Evolutionary conservation across 64 coral and sea anemone species (phyloP).

Genomic region (Catalaphyllia jardinei): DNA sequence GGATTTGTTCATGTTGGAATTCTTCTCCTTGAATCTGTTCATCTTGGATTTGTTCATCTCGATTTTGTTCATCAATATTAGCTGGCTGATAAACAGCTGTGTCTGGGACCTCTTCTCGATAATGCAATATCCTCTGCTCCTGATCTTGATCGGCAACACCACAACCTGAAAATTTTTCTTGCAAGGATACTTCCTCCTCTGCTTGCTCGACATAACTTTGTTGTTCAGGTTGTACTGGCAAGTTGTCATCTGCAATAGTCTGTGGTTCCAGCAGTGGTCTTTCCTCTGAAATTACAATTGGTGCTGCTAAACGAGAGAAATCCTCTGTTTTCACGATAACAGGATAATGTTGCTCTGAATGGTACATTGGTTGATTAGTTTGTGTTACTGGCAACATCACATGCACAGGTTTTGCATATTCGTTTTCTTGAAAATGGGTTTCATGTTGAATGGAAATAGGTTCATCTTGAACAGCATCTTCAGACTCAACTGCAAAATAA

Average conservation of each 20-base stretch:
- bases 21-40: too few relatives aligned
- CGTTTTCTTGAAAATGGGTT: neutral
- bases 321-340: constrained; percentile 40
- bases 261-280: neutral
- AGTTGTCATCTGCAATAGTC: neutral
- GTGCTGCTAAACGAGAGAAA: neutral
- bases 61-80: neutral
- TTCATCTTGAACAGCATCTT: neutral
- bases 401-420: neutral
- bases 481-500: neutral
- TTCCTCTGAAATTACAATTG: neutral
- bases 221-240: neutral
- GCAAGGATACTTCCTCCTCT: neutral
- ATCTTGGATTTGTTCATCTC: neutral
- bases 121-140: neutral
- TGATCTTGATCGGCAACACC: neutral
- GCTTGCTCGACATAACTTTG: neutral
- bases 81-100: neutral
- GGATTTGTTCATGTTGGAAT: neutral
- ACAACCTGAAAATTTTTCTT: neutral
- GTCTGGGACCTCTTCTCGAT: neutral
- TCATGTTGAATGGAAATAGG: neutral
- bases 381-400: constrained; percentile 2
- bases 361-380: neutral
- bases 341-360: constrained; percentile 4